phyloP scores from a whole-genome alignment of 2,797 vertebrate genomes.

The Sphaeramia orbicularis region DNA sequence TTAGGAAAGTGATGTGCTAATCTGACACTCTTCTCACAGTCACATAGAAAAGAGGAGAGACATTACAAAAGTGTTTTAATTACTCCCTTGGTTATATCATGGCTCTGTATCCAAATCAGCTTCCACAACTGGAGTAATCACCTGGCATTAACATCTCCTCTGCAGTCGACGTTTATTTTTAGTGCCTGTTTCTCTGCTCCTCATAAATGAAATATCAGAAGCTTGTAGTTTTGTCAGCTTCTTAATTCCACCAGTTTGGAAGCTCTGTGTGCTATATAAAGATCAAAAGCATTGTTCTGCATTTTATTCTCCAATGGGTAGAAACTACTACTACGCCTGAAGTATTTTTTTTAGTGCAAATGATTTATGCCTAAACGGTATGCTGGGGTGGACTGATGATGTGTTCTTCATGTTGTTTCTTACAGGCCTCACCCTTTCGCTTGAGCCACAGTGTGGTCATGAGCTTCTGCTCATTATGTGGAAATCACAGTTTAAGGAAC shows the following conservation, averaged over 20 bases:
- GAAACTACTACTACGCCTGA: slow-evolving; percentile 19
- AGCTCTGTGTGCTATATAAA: slow-evolving; percentile 66
- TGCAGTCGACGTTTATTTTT: slow-evolving; percentile 67
- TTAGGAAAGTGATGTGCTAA: slow-evolving; percentile 29
- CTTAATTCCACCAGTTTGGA: slow-evolving; percentile 38
- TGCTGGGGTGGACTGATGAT: slow-evolving; percentile 2
- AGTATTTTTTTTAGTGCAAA: slow-evolving; percentile 29
- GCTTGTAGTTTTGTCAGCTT: slow-evolving; percentile 62
- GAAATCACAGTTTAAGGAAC: slow-evolving; percentile 42
- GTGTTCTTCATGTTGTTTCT: slow-evolving; percentile 25
- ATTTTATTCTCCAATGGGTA: no score
- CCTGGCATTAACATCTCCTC: slow-evolving; percentile 37
- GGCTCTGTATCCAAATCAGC: slow-evolving; percentile 39
- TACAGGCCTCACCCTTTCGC: slow-evolving; percentile 26
- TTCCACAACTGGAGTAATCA: slow-evolving; percentile 57
- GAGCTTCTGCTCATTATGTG: slow-evolving; percentile 35
- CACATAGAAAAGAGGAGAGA: slow-evolving; percentile 11
- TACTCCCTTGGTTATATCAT: slow-evolving; percentile 39
- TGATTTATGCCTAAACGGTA: slow-evolving; percentile 29
- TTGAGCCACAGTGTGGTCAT: slow-evolving; percentile 17
- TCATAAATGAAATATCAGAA: slow-evolving; percentile 46
- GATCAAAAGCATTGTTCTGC: slow-evolving; percentile 59
- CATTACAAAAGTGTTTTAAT: slow-evolving; percentile 18
- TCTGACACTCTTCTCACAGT: slow-evolving; percentile 35
- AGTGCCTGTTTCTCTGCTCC: slow-evolving; percentile 33